Base-by-base conservation (phyloP, 2,888 invertebrate species). In the Hofmannophila pseudospretella region DNA sequence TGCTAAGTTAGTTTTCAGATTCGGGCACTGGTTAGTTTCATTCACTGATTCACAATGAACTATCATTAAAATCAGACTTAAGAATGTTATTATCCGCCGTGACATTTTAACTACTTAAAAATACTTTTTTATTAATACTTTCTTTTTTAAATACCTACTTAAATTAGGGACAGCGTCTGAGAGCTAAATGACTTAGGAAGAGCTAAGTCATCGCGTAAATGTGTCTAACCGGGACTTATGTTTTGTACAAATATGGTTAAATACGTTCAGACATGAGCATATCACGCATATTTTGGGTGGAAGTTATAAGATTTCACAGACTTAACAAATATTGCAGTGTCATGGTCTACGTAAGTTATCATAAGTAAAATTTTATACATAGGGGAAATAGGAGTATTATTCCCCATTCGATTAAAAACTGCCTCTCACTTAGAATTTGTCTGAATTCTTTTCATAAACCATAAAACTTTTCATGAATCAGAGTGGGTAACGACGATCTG, bases 51-150 rank as follows among this genome's bases (percentile, higher is more conserved):
- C 27, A 27, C 30, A 30, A 1, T 16, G 16, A 2, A 28, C 68
- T 70, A 7, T 69, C 70, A 32, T 74, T 66, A 2, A 82, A 11
- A 27, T 10, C 2, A 27, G 7, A 11, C 27, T 11, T 5, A 10
- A n/a, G n/a, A n/a, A 27, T 11, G n/a, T n/a, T n/a, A 23, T 8
- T 2, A n/a, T 7, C 23, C 23, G n/a, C 4, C n/a, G 23, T n/a
- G n/a, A 23, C 23, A 23, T 16, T 30, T 16, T 30, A 14, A 30
- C 8, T 16, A 30, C 30, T n/a, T n/a, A n/a, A n/a, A n/a, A n/a
- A n/a, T n/a, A n/a, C n/a, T n/a, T n/a, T n/a, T n/a, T n/a, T n/a
- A n/a, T n/a, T n/a, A n/a, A n/a, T n/a, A n/a, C n/a, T n/a, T n/a
- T n/a, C n/a, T n/a, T n/a, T n/a, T n/a, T n/a, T n/a, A n/a, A n/a